Conservation (phyloP, 2,888 invertebrate species). For the Drosophila colorata region DNA sequence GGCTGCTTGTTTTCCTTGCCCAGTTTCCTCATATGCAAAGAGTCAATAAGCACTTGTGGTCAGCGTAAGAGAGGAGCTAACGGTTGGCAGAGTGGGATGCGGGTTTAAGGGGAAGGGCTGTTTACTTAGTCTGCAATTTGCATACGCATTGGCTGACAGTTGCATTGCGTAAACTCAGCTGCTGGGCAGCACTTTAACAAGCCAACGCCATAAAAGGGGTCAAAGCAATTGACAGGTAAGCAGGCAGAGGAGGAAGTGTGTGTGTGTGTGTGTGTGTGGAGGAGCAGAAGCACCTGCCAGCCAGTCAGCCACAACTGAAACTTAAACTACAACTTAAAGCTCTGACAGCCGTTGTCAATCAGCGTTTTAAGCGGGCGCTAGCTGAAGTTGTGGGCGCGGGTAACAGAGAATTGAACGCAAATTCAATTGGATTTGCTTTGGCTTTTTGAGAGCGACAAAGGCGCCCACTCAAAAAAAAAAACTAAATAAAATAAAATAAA, state of each 20-base stretch:
- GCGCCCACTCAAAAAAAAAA: conserved; percentile 9
- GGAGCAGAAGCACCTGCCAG: conserved; percentile 5
- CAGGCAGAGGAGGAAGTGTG: neutral
- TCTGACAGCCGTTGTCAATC: conserved; percentile 27
- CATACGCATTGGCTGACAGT: conserved; percentile 34
- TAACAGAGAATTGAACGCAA: conserved; percentile 31
- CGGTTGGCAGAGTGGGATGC: neutral
- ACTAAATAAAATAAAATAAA: neutral
- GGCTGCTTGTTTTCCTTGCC: conserved; percentile 33
- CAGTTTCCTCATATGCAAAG: conserved; percentile 52
- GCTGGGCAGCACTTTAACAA: conserved; percentile 17
- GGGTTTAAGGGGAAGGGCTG: neutral
- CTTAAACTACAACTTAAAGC: conserved; percentile 5
- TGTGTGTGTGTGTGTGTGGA: too few relatives aligned
- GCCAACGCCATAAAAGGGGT: conserved; percentile 7
- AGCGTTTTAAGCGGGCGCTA: neutral
- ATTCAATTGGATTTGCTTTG: conserved; percentile 46
- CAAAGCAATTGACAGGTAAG: neutral
- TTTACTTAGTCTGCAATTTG: conserved; percentile 20
- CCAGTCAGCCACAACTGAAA: conserved; percentile 11
- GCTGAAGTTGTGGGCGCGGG: conserved; percentile 25
- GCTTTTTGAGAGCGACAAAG: conserved; percentile 6
- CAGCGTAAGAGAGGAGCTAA: neutral
- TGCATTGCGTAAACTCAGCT: conserved; percentile 41
- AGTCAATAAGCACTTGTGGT: conserved; percentile 29